Evolutionary conservation across 2,113 vertebrate species (phyloP).

Genomic region (Centropristis striata): DNA sequence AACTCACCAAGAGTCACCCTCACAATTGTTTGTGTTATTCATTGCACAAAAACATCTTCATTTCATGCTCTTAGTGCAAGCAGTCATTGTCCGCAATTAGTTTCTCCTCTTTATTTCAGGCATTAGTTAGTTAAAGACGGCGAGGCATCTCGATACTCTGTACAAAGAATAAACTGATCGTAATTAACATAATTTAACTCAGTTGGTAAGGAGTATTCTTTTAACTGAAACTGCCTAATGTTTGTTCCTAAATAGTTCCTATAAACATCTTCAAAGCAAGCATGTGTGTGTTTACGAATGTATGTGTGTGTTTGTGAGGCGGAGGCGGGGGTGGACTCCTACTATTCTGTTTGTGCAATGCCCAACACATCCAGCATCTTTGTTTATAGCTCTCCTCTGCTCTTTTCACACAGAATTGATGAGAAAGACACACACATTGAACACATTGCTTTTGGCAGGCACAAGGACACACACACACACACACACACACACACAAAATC

Average conservation of each 20-base stretch:
- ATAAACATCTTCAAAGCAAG: constrained; percentile 57
- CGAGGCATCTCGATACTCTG: neutral
- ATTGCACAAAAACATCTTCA: constrained; percentile 8
- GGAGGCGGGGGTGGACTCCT: constrained; percentile 36
- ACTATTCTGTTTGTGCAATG: constrained; percentile 67
- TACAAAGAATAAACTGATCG: constrained; percentile 3
- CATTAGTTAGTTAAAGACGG: neutral
- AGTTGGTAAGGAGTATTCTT: neutral
- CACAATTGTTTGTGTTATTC: constrained; percentile 25
- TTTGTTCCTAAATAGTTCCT: constrained; percentile 17
- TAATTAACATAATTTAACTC: neutral
- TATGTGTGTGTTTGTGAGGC: neutral
- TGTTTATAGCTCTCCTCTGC: constrained; percentile 74
- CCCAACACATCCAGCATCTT: constrained; percentile 68
- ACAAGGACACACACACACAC: constrained; percentile 11
- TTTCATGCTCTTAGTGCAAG: neutral
- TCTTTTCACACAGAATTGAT: constrained; percentile 75
- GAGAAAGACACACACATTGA: constrained; percentile 66
- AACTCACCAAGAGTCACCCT: constrained; percentile 37
- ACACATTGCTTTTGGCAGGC: constrained; percentile 69
- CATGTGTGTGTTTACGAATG: constrained; percentile 3
- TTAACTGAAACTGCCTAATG: neutral
- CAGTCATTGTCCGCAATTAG: neutral
- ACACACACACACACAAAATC: constrained; percentile 20
- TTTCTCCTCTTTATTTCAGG: neutral